Evolutionary conservation across 2,888 invertebrate species (phyloP).

Genomic region (Chrysolina oricalcia): DNA sequence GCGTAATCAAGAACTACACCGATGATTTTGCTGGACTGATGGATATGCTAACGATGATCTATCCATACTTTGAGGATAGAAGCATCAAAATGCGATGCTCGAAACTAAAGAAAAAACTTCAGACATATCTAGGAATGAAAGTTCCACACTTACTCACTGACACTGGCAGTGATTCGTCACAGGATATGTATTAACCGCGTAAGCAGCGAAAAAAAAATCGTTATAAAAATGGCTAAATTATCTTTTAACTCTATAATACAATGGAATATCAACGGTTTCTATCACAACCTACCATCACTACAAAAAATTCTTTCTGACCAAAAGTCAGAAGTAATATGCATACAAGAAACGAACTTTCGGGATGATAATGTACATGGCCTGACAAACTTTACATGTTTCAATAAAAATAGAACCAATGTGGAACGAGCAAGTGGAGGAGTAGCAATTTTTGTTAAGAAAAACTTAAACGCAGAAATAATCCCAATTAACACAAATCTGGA

Average conservation of each 20-base stretch:
- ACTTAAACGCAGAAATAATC: neutral
- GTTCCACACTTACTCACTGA: neutral
- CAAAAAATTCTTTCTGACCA: neutral
- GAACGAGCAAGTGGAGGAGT: slow-evolving; percentile 1
- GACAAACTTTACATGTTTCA: neutral
- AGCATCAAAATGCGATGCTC: neutral
- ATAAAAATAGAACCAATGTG: neutral
- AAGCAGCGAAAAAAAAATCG: too few relatives aligned
- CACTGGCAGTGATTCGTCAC: neutral
- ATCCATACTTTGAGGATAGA: neutral
- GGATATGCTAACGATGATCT: neutral
- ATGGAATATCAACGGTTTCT: neutral
- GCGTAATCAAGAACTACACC: neutral
- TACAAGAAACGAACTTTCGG: neutral
- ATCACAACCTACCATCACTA: neutral
- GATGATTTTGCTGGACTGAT: too few relatives aligned
- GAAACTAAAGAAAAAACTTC: neutral
- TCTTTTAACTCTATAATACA: neutral
- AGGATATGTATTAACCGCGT: neutral
- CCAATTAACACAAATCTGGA: neutral
- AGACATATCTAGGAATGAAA: neutral
- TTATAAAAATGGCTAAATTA: neutral
- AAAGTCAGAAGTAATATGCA: neutral
- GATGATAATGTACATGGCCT: neutral
- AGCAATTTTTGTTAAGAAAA: neutral